Conservation (phyloP, 2,797 vertebrate genomes). For the Mormyrus proboscirostris region DNA sequence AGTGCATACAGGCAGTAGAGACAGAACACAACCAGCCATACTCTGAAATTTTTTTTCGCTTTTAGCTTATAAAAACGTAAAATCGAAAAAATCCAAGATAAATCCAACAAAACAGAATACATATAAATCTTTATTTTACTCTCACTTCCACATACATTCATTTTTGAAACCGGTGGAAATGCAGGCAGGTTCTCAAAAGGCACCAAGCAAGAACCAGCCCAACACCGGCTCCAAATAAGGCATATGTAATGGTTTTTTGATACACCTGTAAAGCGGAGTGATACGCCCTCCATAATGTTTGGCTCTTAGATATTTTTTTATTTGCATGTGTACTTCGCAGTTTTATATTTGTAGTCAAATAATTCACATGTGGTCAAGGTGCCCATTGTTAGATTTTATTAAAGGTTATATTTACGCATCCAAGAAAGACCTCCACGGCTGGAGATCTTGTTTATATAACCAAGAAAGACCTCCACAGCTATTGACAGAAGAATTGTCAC, state of each 20-base stretch:
- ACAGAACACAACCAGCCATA: neutral
- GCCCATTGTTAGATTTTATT: neutral
- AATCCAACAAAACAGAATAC: neutral
- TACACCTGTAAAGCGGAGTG: neutral
- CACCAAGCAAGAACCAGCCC: neutral
- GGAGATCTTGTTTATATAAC: neutral
- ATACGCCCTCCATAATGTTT: neutral
- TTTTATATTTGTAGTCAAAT: neutral
- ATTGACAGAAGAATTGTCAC: neutral
- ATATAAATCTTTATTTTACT: neutral
- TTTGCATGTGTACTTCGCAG: neutral
- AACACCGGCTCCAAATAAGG: neutral
- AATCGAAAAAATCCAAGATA: neutral
- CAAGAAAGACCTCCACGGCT: neutral
- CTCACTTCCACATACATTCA: neutral
- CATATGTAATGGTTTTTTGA: neutral
- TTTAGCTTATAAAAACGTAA: neutral
- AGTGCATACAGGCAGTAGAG: neutral
- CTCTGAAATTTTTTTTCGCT: neutral
- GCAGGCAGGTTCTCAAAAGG: neutral
- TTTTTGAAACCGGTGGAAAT: neutral
- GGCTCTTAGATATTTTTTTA: neutral
- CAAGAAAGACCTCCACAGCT: neutral
- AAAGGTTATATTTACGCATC: neutral
- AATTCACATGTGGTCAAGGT: neutral